Conservation (phyloP, 2,113 vertebrate species). For the Paraplagusia blochii region DNA sequence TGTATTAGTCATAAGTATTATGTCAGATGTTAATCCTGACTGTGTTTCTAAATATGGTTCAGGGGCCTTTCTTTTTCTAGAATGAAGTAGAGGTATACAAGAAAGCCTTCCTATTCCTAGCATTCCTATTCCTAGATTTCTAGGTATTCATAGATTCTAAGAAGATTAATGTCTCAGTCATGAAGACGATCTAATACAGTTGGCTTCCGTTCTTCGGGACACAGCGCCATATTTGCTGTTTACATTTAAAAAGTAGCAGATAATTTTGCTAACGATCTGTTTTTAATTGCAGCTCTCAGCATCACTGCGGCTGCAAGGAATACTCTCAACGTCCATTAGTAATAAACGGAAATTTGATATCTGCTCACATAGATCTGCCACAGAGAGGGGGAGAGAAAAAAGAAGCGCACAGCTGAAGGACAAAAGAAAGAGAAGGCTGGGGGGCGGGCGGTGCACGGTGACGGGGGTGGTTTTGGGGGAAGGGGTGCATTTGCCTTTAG, state of each 20-base stretch:
- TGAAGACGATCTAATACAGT: no score
- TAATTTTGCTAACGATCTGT: neutral
- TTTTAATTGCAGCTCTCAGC: slow-evolving; percentile 6
- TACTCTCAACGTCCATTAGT: slow-evolving; percentile 44
- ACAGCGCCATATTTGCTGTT: neutral
- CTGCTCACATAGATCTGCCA: slow-evolving; percentile 44
- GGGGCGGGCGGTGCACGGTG: slow-evolving; percentile 10
- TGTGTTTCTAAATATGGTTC: no score
- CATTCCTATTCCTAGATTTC: no score
- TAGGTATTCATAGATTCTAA: no score
- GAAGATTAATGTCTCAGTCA: no score
- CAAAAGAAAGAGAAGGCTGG: slow-evolving; percentile 38
- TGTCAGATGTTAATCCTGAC: neutral
- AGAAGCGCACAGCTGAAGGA: slow-evolving; percentile 55
- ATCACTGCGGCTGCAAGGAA: slow-evolving; percentile 17
- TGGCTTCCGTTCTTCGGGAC: neutral
- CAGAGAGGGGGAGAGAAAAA: neutral
- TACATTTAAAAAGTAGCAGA: neutral
- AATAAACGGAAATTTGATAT: slow-evolving; percentile 54
- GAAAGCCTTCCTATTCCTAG: no score
- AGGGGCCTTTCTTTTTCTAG: neutral
- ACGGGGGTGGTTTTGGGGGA: slow-evolving; percentile 1
- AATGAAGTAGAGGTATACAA: neutral
- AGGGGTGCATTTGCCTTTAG: slow-evolving; percentile 32
- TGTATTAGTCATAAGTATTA: no score